Conservation (phyloP, 2,797 vertebrate genomes). For the Sparidentex hasta region DNA sequence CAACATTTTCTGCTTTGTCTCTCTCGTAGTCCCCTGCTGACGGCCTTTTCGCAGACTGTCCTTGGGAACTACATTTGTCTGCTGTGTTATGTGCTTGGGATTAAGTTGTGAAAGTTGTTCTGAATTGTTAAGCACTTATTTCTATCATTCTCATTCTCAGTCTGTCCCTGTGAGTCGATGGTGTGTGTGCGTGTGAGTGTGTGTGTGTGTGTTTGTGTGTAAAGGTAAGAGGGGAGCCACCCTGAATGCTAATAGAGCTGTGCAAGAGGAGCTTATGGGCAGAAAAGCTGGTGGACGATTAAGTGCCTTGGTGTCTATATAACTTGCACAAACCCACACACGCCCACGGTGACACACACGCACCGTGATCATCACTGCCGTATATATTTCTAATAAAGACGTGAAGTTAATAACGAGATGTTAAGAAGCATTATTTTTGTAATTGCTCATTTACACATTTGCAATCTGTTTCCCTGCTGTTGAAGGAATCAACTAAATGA, state of each 20-base stretch:
- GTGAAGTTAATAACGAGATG: slow-evolving; percentile 58
- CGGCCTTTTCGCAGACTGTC: slow-evolving; percentile 46
- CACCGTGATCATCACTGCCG: slow-evolving; percentile 22
- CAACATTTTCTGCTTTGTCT: slow-evolving; percentile 28
- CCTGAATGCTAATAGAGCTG: slow-evolving; percentile 41
- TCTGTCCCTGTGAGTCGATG: slow-evolving; percentile 12
- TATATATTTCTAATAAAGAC: slow-evolving; percentile 37
- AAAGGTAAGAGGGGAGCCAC: slow-evolving; percentile 39
- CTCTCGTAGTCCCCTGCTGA: slow-evolving; percentile 1
- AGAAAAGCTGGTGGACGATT: slow-evolving; percentile 24
- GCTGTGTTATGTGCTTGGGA: slow-evolving; percentile 42
- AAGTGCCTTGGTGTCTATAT: slow-evolving; percentile 14
- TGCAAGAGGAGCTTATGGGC: slow-evolving; percentile 18
- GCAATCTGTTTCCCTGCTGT: slow-evolving; percentile 41
- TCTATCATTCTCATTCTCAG: slow-evolving; percentile 35
- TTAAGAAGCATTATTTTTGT: slow-evolving; percentile 39
- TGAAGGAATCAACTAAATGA: slow-evolving; percentile 46
- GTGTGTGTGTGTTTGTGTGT: slow-evolving; percentile 19
- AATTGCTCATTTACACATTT: slow-evolving; percentile 47
- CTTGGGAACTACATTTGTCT: slow-evolving; percentile 57
- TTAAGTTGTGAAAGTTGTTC: slow-evolving; percentile 61
- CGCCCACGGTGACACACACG: not conserved
- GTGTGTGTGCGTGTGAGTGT: slow-evolving; percentile 19
- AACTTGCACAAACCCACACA: not conserved
- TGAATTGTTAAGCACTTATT: slow-evolving; percentile 50